Evolutionary conservation across 2,888 invertebrate species (phyloP).

Genomic region (Apamea sordens): DNA sequence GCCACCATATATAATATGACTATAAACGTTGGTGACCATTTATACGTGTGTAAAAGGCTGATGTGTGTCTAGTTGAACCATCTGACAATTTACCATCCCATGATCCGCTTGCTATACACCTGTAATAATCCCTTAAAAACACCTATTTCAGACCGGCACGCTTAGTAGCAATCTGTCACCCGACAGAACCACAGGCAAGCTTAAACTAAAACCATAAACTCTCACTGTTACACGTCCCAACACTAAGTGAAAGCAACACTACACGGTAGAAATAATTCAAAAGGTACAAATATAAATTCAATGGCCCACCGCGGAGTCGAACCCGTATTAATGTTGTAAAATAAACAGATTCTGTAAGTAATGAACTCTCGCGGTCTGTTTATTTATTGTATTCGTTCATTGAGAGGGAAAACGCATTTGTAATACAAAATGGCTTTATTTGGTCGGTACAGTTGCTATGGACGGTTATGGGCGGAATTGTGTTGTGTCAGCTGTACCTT

Average conservation of each 20-base stretch:
- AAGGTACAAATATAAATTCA: conserved; percentile 76
- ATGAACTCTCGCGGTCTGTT: conserved; percentile 71
- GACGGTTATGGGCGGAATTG: conserved; percentile 28
- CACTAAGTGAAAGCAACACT: conserved; percentile 60
- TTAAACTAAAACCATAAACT: conserved; percentile 25
- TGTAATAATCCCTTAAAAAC: background rate
- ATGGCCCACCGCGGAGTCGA: conserved; percentile 80
- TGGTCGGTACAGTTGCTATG: conserved; percentile 55
- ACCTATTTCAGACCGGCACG: background rate
- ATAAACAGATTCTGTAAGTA: conserved; percentile 77
- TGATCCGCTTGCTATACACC: background rate
- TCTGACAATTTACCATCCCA: background rate
- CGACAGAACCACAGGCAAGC: background rate
- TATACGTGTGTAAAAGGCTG: background rate
- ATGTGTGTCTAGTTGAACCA: background rate
- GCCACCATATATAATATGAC: background rate
- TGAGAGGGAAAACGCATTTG: conserved; percentile 75
- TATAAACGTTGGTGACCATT: background rate
- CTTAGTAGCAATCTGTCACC: conserved; percentile 22
- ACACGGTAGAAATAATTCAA: conserved; percentile 72
- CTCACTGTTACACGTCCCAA: conserved; percentile 36
- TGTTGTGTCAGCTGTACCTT: conserved; percentile 23
- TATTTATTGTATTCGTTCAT: conserved; percentile 75
- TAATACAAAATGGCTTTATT: conserved; percentile 73
- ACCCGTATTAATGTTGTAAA: conserved; percentile 75